phyloP scores from a whole-genome alignment of 1,140 invertebrate species.

The Drosophila oshimai region DNA sequence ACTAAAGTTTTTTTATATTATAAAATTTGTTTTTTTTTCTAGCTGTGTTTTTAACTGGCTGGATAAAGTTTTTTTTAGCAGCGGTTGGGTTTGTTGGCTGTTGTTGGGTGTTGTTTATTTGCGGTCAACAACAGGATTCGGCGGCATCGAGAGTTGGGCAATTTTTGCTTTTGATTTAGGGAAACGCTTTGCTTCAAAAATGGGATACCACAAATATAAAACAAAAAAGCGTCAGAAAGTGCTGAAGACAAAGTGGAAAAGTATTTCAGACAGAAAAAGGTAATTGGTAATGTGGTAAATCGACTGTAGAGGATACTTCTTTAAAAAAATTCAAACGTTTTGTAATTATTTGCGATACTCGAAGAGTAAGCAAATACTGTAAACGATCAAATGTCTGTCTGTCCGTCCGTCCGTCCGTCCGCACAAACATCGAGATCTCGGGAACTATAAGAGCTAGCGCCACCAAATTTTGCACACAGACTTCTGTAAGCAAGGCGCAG shows the following conservation, averaged over 20 bases:
- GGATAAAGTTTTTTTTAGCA: slow-evolving; percentile 64
- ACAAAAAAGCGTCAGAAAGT: neutral
- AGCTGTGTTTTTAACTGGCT: slow-evolving; percentile 53
- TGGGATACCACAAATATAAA: neutral
- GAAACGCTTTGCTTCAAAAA: slow-evolving; percentile 6
- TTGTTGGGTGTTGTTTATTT: slow-evolving; percentile 67
- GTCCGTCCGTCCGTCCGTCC: too few relatives aligned
- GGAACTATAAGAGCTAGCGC: too few relatives aligned
- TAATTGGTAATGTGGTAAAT: slow-evolving; percentile 3
- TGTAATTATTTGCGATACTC: too few relatives aligned
- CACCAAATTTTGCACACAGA: too few relatives aligned
- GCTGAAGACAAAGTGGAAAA: neutral
- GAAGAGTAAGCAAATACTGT: too few relatives aligned
- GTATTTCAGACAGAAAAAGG: slow-evolving; percentile 3
- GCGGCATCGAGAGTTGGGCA: slow-evolving; percentile 10
- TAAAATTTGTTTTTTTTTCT: slow-evolving; percentile 51
- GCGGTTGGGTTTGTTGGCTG: slow-evolving; percentile 60
- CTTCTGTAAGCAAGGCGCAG: too few relatives aligned
- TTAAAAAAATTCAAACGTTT: neutral
- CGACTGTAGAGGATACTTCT: neutral
- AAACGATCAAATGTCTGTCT: too few relatives aligned
- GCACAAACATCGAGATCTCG: too few relatives aligned
- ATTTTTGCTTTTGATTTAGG: slow-evolving; percentile 27
- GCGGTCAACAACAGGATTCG: slow-evolving; percentile 53
- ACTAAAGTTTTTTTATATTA: slow-evolving; percentile 35